Conservation (phyloP, 2,888 invertebrate species). For the Tipula vernalis region DNA sequence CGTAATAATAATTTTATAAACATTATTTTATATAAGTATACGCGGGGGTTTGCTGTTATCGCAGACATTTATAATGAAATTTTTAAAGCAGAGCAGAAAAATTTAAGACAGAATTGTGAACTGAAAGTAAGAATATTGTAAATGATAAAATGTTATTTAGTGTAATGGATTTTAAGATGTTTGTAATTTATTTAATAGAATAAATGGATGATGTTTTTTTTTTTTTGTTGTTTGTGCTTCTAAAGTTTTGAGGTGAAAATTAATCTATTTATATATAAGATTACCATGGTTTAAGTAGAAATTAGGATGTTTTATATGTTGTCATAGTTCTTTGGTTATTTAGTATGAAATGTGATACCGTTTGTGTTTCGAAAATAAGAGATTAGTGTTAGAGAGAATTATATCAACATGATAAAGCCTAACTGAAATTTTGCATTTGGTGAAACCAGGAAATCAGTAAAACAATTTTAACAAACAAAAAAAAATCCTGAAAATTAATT, state of each 20-base stretch:
- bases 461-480: not conserved
- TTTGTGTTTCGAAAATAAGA: no score
- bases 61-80: not conserved
- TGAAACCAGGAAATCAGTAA: no score
- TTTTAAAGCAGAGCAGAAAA: not conserved
- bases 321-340: not conserved
- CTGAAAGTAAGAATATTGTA: not conserved
- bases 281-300: not conserved
- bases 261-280: not conserved
- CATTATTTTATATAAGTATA: not conserved
- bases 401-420: no score
- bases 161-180: constrained; percentile 4
- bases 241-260: not conserved
- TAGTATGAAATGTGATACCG: no score
- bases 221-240: not conserved
- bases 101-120: not conserved
- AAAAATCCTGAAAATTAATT: not conserved
- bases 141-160: not conserved
- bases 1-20: not conserved
- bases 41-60: not conserved
- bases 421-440: no score
- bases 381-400: no score
- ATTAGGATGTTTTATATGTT: not conserved
- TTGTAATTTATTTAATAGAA: not conserved
- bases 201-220: not conserved